Base-by-base conservation (phyloP, 2,888 invertebrate species). In the Eudemis profundana region DNA sequence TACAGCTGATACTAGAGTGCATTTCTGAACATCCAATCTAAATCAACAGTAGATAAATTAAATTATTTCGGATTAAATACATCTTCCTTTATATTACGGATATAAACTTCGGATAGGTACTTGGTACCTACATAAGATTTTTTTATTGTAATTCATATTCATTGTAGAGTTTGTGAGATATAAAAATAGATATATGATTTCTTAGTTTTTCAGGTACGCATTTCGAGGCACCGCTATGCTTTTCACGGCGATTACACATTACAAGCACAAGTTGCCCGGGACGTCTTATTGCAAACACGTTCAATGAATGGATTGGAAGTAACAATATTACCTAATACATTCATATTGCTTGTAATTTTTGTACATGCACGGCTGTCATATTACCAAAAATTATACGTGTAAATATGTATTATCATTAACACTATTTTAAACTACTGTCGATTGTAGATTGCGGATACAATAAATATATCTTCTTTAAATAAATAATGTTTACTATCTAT, bases 181-280 rank as follows among this genome's bases (percentile, higher is more conserved):
- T 19, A 56, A 56, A 56, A 44, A 44, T 56, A 56, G 40, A 44
- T 29, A 44, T 56, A 17, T 15, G 17, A 29, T 54, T 56, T 12
- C 42, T 27, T 12, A 23, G 8, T 27, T 29, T 7, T 15, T 44
- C 42, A 56, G 56, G 56, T 56, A 56, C 54, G 12, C 15, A 21
- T 2, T 49, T 27, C 10, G 7, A 19, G 27, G 15, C 19, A 12
- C 33, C 12, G 27, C 27, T 33, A 17, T 12, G 17, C 7, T 29
- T 17, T n/a, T 5, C 27, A 50, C 15, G 50, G 33, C 12, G 29
- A 29, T 49, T 4, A n/a, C 2, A n/a, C n/a, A n/a, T n/a, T n/a
- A n/a, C n/a, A n/a, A n/a, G 23, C 8, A 8, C 33, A 10, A 33
- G 8, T 23, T 33, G 33, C 8, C 8, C 8, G 33, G 33, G 8